Percentiles rank a stretch among this genome's conserved stretches.
These are phyloP conservation scores for Sula dactylatra DNA, from an alignment of 2,113 vertebrate species.

Conservation along the genomic window DNA sequence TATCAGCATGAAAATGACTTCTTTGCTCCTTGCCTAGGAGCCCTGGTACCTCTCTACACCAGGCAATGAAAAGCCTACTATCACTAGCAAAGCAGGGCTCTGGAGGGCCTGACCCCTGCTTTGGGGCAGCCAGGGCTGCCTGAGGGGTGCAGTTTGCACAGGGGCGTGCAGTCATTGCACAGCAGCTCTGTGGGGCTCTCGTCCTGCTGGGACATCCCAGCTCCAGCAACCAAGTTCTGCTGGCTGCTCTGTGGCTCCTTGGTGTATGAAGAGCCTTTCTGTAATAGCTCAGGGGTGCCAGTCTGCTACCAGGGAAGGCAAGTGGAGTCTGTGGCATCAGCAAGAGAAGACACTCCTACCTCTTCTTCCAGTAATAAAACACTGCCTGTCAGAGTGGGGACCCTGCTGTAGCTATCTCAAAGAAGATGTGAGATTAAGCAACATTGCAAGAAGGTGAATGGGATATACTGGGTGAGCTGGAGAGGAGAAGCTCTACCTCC, in stretches of 20 bases:
- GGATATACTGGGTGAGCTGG: background rate
- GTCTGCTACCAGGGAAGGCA: background rate
- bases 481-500: background rate
- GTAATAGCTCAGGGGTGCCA: background rate
- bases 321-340: background rate
- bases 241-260: background rate
- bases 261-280: background rate
- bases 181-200: background rate
- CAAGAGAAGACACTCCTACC: background rate
- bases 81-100: background rate
- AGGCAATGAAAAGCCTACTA: background rate
- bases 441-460: background rate
- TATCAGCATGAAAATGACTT: background rate
- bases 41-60: background rate
- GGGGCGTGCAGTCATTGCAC: background rate
- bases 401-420: background rate
- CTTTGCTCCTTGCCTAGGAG: background rate
- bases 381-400: too few relatives aligned
- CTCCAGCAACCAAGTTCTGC: background rate
- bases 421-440: background rate
- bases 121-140: background rate
- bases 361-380: background rate
- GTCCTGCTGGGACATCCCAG: background rate
- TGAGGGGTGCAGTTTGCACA: fast-evolving
- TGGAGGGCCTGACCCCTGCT: background rate